A percentile compares a stretch with the other conserved stretches of the same genome.
Conservation (phyloP, 2,797 vertebrate genomes). For the Phoebastria nigripes region DNA sequence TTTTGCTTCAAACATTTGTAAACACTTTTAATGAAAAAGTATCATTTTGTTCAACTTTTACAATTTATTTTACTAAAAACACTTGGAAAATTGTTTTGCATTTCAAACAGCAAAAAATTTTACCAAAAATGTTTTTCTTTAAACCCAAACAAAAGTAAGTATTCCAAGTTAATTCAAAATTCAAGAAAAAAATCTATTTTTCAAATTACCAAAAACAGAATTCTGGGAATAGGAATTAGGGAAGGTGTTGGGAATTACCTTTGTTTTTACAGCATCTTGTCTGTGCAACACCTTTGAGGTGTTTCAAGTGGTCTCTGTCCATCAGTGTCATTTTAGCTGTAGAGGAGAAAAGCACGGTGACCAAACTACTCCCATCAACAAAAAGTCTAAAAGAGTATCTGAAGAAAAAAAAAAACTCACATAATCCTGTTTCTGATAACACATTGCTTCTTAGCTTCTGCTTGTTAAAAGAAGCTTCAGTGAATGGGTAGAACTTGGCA, state of each 20-base stretch:
- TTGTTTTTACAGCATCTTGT: background rate
- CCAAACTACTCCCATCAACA: background rate
- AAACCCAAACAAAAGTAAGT: background rate
- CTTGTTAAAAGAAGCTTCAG: conserved; percentile 7
- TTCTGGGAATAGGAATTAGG: background rate
- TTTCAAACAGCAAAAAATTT: background rate
- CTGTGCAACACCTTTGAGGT: background rate
- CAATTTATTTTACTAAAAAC: background rate
- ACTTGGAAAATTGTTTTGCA: background rate
- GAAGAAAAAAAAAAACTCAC: background rate
- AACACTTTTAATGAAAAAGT: background rate
- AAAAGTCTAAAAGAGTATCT: background rate
- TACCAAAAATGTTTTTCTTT: background rate
- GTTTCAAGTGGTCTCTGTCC: background rate
- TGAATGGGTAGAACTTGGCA: background rate
- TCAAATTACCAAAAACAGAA: background rate
- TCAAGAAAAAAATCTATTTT: background rate
- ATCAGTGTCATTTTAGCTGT: background rate
- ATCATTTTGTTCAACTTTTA: background rate
- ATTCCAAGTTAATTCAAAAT: background rate
- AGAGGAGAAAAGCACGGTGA: background rate
- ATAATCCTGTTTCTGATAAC: background rate
- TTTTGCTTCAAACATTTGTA: background rate
- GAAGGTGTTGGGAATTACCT: background rate
- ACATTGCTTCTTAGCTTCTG: background rate